These are phyloP conservation scores for Paradoxurus hermaphroditus DNA, from an alignment of 2,113 vertebrate species.

Conservation along the genomic window DNA sequence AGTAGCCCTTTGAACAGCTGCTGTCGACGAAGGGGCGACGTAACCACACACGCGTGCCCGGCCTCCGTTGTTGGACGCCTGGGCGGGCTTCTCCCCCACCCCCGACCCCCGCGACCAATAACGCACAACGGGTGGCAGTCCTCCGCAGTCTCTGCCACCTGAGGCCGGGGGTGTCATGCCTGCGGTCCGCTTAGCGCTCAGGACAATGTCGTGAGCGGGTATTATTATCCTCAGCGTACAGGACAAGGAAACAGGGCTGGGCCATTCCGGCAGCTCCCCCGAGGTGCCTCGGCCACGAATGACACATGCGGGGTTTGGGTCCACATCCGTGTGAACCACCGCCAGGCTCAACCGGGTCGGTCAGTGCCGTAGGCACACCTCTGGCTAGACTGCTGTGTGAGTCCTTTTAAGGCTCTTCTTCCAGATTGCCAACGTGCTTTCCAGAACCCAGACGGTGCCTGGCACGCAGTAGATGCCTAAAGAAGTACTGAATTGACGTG, in stretches of 20 bases:
- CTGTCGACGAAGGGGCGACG: no score
- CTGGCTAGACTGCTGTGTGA: neutral
- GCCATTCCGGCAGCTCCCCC: neutral
- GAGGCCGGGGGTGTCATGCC: neutral
- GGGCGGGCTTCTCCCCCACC: no score
- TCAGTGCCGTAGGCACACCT: rapidly evolving
- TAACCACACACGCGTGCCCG: no score
- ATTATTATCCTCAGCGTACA: neutral
- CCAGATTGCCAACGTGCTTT: rapidly evolving
- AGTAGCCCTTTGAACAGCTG: no score
- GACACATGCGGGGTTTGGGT: neutral
- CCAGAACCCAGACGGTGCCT: neutral
- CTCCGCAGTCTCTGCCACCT: no score
- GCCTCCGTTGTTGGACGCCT: no score
- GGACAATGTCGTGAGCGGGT: rapidly evolving
- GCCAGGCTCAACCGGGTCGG: rapidly evolving
- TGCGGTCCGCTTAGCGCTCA: neutral
- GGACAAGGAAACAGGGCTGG: neutral
- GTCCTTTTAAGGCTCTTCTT: neutral
- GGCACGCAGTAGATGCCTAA: neutral
- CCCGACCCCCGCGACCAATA: no score
- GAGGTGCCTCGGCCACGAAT: neutral
- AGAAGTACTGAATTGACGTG: neutral
- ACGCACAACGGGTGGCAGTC: no score
- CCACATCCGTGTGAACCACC: neutral